These are phyloP conservation scores for Branchinecta lynchi DNA, from an alignment of 1,140 invertebrate species.

Conservation along the genomic window DNA sequence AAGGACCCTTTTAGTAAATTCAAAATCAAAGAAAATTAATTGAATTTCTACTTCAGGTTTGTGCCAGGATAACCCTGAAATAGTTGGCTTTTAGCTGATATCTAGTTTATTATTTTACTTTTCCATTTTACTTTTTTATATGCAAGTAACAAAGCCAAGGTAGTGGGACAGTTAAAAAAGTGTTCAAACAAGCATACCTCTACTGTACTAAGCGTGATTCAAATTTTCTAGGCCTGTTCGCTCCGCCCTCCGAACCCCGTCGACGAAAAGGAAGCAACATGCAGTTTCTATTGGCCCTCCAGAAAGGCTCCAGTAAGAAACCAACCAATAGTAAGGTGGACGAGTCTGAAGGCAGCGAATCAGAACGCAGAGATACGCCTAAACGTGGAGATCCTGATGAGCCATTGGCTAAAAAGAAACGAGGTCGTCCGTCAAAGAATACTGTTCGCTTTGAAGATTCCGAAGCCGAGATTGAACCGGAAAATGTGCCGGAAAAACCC, in stretches of 20 bases:
- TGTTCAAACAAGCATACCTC: too few species aligned
- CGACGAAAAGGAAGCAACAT: neutral
- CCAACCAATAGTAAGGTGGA: neutral
- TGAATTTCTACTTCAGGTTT: too few species aligned
- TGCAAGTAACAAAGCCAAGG: too few species aligned
- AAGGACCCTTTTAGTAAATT: too few species aligned
- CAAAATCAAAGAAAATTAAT: too few species aligned
- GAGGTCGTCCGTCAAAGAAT: neutral
- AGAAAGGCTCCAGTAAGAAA: neutral
- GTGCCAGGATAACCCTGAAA: too few species aligned
- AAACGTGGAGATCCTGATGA: neutral
- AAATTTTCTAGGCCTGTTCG: neutral
- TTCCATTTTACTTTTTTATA: too few species aligned
- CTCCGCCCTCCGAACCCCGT: neutral
- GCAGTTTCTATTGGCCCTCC: neutral
- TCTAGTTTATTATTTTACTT: too few species aligned
- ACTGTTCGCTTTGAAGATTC: neutral
- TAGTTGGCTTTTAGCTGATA: too few species aligned
- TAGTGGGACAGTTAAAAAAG: too few species aligned
- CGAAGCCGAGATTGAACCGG: neutral
- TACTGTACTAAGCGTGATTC: too few species aligned
- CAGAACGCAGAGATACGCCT: neutral
- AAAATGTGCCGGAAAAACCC: neutral
- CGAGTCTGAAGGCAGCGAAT: neutral
- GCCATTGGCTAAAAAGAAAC: neutral